Conservation (phyloP, 2,888 invertebrate species). For the Nasonovia ribisnigri region DNA sequence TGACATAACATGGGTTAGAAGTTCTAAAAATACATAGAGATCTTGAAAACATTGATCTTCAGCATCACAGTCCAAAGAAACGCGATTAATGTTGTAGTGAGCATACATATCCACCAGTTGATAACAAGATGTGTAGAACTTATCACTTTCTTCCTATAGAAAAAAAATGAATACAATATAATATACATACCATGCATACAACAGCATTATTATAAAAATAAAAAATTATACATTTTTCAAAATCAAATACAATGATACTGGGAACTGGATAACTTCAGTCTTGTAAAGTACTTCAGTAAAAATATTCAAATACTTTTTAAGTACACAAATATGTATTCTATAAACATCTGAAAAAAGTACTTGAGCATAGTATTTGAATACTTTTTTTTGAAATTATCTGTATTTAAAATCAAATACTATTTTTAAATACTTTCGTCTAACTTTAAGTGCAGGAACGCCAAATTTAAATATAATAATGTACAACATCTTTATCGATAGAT, state of each 20-base stretch:
- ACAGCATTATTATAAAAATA: no score
- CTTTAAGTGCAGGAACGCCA: no score
- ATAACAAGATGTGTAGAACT: conserved; percentile 79
- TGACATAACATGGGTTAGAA: conserved; percentile 76
- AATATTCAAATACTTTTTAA: no score
- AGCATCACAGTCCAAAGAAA: conserved; percentile 76
- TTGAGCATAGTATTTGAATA: no score
- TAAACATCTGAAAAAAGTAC: no score
- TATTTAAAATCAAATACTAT: no score
- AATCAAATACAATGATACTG: background rate
- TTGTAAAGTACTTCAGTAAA: no score
- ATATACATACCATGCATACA: background rate
- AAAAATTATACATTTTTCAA: background rate
- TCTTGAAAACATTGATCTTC: conserved; percentile 84
- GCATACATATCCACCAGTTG: conserved; percentile 80
- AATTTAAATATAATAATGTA: no score
- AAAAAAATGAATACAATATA: conserved; percentile 66
- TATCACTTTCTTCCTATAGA: conserved; percentile 75
- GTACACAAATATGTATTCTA: no score
- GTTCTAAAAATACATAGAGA: conserved; percentile 83
- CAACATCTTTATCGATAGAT: no score
- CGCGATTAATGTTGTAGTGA: conserved; percentile 76
- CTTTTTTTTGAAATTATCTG: no score
- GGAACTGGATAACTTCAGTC: background rate
- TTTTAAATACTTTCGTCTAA: no score